Evolutionary conservation across 2,888 invertebrate species (phyloP).

Genomic region (Megalurothrips usitatus): DNA sequence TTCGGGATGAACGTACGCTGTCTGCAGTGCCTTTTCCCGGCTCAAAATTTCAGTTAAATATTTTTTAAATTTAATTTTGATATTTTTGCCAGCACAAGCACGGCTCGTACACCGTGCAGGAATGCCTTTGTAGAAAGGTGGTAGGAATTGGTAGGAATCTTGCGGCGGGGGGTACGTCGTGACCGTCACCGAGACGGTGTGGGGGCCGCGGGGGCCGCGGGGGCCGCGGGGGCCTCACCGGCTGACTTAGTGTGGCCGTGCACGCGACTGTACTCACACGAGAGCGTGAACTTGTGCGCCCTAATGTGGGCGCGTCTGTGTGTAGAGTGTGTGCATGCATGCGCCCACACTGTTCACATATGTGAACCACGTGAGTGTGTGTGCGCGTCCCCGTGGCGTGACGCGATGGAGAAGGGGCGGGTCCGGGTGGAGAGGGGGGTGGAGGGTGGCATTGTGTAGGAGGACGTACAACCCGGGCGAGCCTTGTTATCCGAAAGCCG

Average conservation of each 20-base stretch:
- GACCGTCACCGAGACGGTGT: too few species aligned
- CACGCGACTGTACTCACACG: neutral
- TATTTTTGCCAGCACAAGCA: too few species aligned
- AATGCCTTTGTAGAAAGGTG: too few species aligned
- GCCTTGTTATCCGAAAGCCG: slow-evolving; percentile 20
- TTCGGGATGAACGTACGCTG: too few species aligned
- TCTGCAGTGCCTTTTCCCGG: too few species aligned
- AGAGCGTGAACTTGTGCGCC: neutral
- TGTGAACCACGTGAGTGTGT: neutral
- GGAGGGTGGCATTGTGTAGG: neutral
- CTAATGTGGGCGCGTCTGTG: neutral
- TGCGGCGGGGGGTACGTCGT: too few species aligned
- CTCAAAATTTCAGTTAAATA: too few species aligned
- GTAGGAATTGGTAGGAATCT: too few species aligned
- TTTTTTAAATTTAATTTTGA: too few species aligned
- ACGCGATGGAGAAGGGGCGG: neutral
- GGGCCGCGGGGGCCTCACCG: neutral
- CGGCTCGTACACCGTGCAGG: too few species aligned
- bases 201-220: too few species aligned
- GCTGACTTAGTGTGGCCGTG: neutral
- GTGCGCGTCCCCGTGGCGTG: neutral
- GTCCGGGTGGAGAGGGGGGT: neutral
- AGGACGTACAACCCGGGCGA: slow-evolving; percentile 13
- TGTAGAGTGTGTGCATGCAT: neutral
- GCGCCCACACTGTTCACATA: neutral